phyloP scores from a whole-genome alignment of 2,797 vertebrate genomes.

The Ficedula albicollis region DNA sequence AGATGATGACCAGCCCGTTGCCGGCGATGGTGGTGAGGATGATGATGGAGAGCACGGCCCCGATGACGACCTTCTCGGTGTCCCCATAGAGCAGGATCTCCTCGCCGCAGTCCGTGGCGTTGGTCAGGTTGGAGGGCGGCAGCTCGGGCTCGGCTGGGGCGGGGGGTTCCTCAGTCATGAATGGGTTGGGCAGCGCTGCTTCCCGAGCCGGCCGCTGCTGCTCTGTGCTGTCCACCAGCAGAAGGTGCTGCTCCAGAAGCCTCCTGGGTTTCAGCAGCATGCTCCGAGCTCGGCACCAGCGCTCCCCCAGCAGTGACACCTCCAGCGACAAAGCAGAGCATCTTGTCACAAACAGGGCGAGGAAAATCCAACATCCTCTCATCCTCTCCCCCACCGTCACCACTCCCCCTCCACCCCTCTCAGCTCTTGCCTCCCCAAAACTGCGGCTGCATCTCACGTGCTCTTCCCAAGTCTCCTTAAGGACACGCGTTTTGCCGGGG shows the following conservation, averaged over 20 bases:
- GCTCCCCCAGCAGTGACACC: conserved; percentile 1
- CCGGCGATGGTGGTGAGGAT: conserved; percentile 74
- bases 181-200: conserved; percentile 16
- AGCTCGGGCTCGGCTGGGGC: conserved; percentile 37
- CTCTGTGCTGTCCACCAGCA: conserved; percentile 44
- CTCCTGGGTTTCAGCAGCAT: conserved; percentile 62
- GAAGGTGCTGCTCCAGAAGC: conserved; percentile 44
- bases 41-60: conserved; percentile 73
- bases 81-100: conserved; percentile 75
- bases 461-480: background rate
- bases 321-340: conserved; percentile 18
- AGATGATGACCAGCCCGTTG: conserved; percentile 76
- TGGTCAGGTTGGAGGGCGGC: conserved; percentile 61
- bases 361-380: background rate
- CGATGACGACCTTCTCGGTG: conserved; percentile 74
- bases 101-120: conserved; percentile 69
- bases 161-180: conserved; percentile 69
- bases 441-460: background rate
- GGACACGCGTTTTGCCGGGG: background rate
- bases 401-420: background rate
- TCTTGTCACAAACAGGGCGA: background rate
- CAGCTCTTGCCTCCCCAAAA: background rate
- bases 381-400: background rate
- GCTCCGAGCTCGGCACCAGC: background rate
- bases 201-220: conserved; percentile 24